These are phyloP conservation scores for Asteroscopus sphinx DNA, from an alignment of 2,888 invertebrate genomes.

Conservation along the genomic window DNA sequence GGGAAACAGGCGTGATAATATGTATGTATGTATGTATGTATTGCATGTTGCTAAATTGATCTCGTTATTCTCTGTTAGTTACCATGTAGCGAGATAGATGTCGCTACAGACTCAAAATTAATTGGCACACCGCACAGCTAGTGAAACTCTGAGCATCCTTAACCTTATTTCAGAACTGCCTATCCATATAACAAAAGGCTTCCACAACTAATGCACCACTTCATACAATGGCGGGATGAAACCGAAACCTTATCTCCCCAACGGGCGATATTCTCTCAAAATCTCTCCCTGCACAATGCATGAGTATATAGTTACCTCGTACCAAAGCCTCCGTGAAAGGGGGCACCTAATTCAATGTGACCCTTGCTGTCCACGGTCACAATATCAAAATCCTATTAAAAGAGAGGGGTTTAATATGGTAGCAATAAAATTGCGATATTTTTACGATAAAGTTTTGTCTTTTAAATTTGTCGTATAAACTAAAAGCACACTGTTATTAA, in stretches of 20 bases:
- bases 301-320: slow-evolving; percentile 48
- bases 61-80: too few relatives aligned
- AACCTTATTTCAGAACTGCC: background rate
- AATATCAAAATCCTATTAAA: slow-evolving; percentile 60
- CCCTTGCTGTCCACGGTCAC: slow-evolving; percentile 38
- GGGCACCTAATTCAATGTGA: slow-evolving; percentile 48
- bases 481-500: too few relatives aligned
- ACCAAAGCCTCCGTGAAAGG: slow-evolving; percentile 49
- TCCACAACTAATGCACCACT: background rate
- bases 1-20: too few relatives aligned
- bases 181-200: background rate
- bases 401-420: slow-evolving; percentile 3
- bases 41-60: too few relatives aligned
- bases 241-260: slow-evolving; percentile 34
- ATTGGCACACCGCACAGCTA: too few relatives aligned
- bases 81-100: too few relatives aligned
- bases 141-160: too few relatives aligned
- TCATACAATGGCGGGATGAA: slow-evolving; percentile 24
- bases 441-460: background rate
- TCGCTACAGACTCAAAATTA: too few relatives aligned
- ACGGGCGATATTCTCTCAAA: slow-evolving; percentile 41
- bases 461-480: too few relatives aligned
- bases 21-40: too few relatives aligned
- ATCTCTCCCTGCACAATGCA: slow-evolving; percentile 47
- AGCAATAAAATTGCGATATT: slow-evolving; percentile 29